These are phyloP conservation scores for Oenanthe melanoleuca DNA, from an alignment of 2,113 vertebrate species.

Conservation along the genomic window DNA sequence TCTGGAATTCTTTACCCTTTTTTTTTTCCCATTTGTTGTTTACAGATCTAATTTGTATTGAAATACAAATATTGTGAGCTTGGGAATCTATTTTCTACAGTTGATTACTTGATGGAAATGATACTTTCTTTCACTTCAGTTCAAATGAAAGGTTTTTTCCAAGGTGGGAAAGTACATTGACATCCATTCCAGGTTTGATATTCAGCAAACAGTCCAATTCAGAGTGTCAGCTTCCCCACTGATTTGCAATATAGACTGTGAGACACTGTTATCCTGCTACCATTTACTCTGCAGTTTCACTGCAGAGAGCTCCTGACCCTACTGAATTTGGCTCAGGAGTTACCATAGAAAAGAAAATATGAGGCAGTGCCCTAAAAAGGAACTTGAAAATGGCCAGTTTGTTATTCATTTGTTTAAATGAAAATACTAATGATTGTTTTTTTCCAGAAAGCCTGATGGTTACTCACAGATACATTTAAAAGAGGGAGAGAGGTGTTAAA, in stretches of 20 bases:
- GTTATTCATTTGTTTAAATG: background rate
- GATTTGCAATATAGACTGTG: background rate
- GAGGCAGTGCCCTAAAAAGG: background rate
- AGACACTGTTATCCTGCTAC: background rate
- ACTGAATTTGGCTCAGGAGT: background rate
- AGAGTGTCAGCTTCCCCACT: background rate
- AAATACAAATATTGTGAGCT: rapidly evolving
- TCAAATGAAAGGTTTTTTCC: background rate
- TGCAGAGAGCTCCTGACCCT: background rate
- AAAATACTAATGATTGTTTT: background rate
- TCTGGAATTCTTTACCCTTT: background rate
- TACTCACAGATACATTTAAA: background rate
- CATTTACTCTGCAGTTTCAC: background rate
- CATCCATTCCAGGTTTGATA: background rate
- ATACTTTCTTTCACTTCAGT: background rate
- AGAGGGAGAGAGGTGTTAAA: background rate
- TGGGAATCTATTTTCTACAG: background rate
- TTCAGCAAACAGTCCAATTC: background rate
- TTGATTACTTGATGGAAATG: background rate
- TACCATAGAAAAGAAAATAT: background rate
- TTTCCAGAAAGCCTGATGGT: background rate
- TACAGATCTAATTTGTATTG: background rate
- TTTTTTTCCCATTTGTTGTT: background rate
- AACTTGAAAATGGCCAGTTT: background rate
- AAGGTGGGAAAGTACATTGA: background rate